These are phyloP conservation scores for Hyles vespertilio DNA, from an alignment of 1,140 invertebrate genomes.

Conservation along the genomic window DNA sequence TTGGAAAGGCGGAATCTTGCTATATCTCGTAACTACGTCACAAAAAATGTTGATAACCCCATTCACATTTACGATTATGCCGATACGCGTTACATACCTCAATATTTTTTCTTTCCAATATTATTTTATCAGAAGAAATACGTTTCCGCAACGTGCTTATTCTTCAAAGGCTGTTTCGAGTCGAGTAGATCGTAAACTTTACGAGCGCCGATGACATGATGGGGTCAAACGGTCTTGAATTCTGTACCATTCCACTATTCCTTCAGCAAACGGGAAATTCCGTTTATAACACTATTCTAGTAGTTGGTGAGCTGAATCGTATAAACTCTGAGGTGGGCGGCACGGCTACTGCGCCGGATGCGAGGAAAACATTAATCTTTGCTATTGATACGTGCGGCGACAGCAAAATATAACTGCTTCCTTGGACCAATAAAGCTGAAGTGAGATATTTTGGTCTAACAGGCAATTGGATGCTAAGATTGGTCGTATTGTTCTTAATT, in stretches of 20 bases:
- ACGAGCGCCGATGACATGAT: constrained; percentile 21
- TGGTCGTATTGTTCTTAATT: too few species aligned
- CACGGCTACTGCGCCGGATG: constrained; percentile 1
- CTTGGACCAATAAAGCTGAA: too few species aligned
- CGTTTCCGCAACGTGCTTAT: constrained; percentile 24
- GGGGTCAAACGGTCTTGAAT: constrained; percentile 22
- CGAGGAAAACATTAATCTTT: background rate
- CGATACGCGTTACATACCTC: constrained; percentile 19
- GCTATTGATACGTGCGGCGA: too few species aligned
- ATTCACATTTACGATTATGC: constrained; percentile 21
- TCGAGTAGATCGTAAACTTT: constrained; percentile 28
- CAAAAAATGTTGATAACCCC: constrained; percentile 10
- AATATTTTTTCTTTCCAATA: constrained; percentile 22
- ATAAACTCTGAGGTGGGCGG: constrained; percentile 9
- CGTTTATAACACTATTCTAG: constrained; percentile 30
- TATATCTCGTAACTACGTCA: constrained; percentile 6
- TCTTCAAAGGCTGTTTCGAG: constrained; percentile 27
- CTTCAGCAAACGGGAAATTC: constrained; percentile 22
- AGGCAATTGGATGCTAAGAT: too few species aligned
- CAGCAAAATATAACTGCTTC: too few species aligned
- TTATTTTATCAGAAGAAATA: constrained; percentile 25
- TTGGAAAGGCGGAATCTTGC: too few species aligned
- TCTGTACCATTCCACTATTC: constrained; percentile 13
- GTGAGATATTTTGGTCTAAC: too few species aligned
- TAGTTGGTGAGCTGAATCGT: constrained; percentile 17